Evolutionary conservation across 2,113 vertebrate species (phyloP).

Genomic region (Progne subis): DNA sequence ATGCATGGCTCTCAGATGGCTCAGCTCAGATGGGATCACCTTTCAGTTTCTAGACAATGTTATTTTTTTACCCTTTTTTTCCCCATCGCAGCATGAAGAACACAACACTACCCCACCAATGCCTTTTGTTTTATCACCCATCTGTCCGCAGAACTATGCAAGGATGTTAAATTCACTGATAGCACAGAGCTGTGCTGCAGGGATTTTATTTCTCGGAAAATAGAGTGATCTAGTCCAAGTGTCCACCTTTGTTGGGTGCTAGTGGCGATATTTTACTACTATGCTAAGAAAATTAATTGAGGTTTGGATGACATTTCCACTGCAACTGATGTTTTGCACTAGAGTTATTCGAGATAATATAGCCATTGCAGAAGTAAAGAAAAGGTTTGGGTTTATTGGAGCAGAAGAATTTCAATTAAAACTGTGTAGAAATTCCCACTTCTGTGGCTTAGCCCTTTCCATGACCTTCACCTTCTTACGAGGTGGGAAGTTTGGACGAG

Average conservation of each 20-base stretch:
- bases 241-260: neutral
- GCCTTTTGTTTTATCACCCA: neutral
- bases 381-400: neutral
- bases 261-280: neutral
- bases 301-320: neutral
- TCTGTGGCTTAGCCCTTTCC: neutral
- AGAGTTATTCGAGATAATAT: neutral
- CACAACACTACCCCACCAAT: neutral
- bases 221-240: neutral
- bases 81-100: neutral
- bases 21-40: neutral
- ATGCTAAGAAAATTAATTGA: neutral
- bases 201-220: neutral
- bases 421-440: neutral
- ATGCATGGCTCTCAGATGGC: neutral
- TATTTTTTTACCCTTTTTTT: neutral
- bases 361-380: neutral
- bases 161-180: neutral
- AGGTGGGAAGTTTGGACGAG: neutral
- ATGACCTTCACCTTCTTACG: neutral
- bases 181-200: neutral
- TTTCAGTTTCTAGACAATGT: conserved; percentile 14
- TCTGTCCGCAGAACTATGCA: neutral
- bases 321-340: neutral
- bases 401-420: neutral